These are phyloP conservation scores for Mycalesis mineus DNA, from an alignment of 2,888 invertebrate genomes.

Conservation along the genomic window DNA sequence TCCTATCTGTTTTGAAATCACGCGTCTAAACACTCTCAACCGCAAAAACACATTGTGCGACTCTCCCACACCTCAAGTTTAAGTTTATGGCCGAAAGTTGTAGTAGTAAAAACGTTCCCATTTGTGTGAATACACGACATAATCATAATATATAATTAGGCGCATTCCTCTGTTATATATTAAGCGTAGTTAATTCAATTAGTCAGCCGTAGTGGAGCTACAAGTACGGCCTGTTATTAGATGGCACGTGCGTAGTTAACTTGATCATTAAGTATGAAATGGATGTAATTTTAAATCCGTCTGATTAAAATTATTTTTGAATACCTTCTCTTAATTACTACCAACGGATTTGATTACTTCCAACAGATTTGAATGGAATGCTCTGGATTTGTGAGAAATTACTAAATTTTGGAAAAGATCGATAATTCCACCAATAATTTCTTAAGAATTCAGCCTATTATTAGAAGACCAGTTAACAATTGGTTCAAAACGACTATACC, in stretches of 20 bases:
- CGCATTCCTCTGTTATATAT: neutral
- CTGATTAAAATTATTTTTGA: no score
- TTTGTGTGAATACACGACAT: neutral
- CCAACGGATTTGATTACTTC: no score
- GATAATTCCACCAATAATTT: no score
- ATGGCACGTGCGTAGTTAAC: neutral
- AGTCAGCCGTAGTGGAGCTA: neutral
- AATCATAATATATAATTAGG: neutral
- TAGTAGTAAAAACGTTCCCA: conserved; percentile 17
- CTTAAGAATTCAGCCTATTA: no score
- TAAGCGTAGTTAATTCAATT: neutral
- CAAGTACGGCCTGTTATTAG: neutral
- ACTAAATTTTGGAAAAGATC: no score
- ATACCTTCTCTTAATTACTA: no score
- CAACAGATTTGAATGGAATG: no score
- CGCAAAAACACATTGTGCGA: conserved; percentile 19
- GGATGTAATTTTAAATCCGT: no score
- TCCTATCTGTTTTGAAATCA: conserved; percentile 17
- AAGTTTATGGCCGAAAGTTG: conserved; percentile 26
- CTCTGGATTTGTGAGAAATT: no score
- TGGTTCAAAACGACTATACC: no score
- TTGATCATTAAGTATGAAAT: neutral
- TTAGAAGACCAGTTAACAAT: no score
- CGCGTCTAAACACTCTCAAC: conserved; percentile 19
- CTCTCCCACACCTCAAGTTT: conserved; percentile 22